Conservation (phyloP, 2,113 vertebrate genomes). For the Erinaceus europaeus region DNA sequence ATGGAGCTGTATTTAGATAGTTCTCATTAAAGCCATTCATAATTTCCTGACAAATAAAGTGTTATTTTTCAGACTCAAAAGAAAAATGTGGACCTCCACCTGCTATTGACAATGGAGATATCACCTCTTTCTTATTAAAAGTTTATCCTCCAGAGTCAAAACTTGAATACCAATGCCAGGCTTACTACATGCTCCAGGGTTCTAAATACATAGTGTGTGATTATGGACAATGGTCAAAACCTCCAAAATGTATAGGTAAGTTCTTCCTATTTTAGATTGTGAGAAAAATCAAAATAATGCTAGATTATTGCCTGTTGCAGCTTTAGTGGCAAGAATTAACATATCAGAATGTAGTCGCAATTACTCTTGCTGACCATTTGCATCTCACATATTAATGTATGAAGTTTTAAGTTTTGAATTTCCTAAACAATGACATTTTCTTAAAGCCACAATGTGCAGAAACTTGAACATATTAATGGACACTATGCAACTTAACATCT, state of each 20-base stretch:
- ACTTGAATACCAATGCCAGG: neutral
- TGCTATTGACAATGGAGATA: conserved; percentile 7
- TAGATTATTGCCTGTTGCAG: neutral
- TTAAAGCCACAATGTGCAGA: no score
- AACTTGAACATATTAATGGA: no score
- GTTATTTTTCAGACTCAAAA: neutral
- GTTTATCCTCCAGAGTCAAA: neutral
- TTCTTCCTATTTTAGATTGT: neutral
- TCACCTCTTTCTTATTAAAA: neutral
- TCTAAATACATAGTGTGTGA: neutral
- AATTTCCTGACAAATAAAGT: neutral
- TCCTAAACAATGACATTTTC: no score
- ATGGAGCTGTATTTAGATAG: no score
- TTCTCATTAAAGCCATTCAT: no score
- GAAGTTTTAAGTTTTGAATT: no score
- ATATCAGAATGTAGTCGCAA: neutral
- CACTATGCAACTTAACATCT: no score
- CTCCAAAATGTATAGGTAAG: conserved; percentile 26
- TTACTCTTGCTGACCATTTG: no score
- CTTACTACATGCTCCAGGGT: neutral
- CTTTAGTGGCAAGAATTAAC: neutral
- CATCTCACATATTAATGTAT: no score
- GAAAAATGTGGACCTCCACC: conserved; percentile 12
- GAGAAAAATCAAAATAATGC: neutral
- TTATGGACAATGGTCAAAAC: conserved; percentile 25